Conservation (phyloP, 2,113 vertebrate genomes). For the Fregata magnificens region DNA sequence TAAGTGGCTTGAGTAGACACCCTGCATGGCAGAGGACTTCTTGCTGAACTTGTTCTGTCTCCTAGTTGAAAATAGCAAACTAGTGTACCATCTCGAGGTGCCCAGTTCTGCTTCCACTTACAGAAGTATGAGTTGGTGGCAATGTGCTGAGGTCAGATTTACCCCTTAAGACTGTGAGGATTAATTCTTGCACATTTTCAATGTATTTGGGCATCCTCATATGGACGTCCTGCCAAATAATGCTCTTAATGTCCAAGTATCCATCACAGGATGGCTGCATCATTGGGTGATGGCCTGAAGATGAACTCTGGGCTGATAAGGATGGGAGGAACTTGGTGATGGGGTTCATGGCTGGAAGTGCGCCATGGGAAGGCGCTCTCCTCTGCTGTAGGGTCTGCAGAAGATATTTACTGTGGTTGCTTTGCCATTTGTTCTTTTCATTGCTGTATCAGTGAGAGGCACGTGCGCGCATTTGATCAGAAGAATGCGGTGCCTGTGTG, state of each 20-base stretch:
- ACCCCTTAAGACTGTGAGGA: background rate
- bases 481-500: background rate
- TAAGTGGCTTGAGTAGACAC: background rate
- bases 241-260: rapidly evolving
- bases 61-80: background rate
- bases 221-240: background rate
- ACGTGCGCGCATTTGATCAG: rapidly evolving
- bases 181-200: background rate
- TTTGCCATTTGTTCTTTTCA: background rate
- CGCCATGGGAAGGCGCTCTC: background rate
- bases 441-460: background rate
- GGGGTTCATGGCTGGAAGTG: background rate
- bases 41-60: background rate
- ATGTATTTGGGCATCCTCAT: background rate
- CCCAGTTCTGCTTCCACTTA: background rate
- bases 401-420: background rate
- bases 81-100: background rate
- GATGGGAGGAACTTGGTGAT: background rate
- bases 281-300: background rate
- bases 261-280: background rate
- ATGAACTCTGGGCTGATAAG: background rate
- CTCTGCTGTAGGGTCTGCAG: background rate
- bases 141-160: background rate
- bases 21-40: rapidly evolving
- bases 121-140: background rate